Conservation (phyloP, 2,888 invertebrate genomes). For the Plebejus anna region DNA sequence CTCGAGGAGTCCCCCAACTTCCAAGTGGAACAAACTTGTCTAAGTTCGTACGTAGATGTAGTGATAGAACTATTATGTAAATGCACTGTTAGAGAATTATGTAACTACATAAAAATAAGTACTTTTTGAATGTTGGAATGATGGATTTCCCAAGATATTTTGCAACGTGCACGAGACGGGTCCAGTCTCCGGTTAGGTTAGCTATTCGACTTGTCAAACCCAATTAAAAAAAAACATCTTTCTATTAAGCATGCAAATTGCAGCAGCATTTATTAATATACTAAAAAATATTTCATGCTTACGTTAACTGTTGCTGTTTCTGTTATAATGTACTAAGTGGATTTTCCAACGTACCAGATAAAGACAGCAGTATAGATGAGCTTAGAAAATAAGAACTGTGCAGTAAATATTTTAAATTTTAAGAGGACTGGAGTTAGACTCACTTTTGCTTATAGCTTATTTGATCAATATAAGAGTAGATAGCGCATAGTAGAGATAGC, state of each 20-base stretch:
- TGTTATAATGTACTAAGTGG: no score
- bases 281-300: no score
- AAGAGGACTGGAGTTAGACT: no score
- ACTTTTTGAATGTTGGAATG: background rate
- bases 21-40: constrained; percentile 14
- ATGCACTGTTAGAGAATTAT: background rate
- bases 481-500: no score
- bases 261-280: no score
- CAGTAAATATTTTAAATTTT: no score
- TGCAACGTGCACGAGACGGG: background rate
- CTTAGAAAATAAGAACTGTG: no score
- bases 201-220: background rate
- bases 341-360: no score
- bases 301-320: no score
- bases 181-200: background rate
- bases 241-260: background rate
- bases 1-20: background rate
- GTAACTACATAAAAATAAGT: background rate
- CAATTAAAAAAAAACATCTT: background rate
- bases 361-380: no score
- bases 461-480: no score
- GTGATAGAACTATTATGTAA: constrained; percentile 4
- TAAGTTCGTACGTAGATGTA: background rate
- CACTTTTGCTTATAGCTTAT: no score
- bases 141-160: background rate